Evolutionary conservation across 2,113 vertebrate genomes (phyloP).

Genomic region (Neodontobutis hainanensis): DNA sequence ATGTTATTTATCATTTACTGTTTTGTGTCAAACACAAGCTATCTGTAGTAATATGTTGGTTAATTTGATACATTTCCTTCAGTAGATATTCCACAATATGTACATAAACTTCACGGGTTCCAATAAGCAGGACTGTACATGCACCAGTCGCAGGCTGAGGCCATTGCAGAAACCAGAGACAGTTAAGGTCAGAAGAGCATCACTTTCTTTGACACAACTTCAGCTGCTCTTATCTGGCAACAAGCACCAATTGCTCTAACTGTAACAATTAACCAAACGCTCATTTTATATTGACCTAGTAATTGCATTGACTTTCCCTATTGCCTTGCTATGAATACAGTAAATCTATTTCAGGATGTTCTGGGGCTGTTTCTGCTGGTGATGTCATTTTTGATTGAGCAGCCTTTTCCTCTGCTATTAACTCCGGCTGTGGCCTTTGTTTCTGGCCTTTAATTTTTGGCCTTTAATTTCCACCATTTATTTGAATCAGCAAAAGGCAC

Average conservation of each 20-base stretch:
- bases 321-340: constrained; percentile 22
- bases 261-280: constrained; percentile 20
- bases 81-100: no score
- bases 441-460: constrained; percentile 59
- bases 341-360: constrained; percentile 36
- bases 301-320: constrained; percentile 27
- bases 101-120: no score
- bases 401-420: constrained; percentile 54
- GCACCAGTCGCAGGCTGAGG: constrained; percentile 27
- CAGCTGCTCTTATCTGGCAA: constrained; percentile 32
- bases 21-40: no score
- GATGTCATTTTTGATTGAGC: constrained; percentile 54
- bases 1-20: no score
- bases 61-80: no score
- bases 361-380: constrained; percentile 50
- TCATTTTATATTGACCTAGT: constrained; percentile 24
- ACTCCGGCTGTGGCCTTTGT: constrained; percentile 48
- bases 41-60: no score
- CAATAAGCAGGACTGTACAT: no score
- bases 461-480: constrained; percentile 60
- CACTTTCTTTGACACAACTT: constrained; percentile 13
- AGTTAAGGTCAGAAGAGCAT: constrained; percentile 39
- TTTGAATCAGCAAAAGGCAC: constrained; percentile 41
- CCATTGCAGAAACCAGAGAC: constrained; percentile 30
- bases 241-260: constrained; percentile 35